These are phyloP conservation scores for Drosophila borborema DNA, from an alignment of 2,888 invertebrate genomes.

Conservation along the genomic window DNA sequence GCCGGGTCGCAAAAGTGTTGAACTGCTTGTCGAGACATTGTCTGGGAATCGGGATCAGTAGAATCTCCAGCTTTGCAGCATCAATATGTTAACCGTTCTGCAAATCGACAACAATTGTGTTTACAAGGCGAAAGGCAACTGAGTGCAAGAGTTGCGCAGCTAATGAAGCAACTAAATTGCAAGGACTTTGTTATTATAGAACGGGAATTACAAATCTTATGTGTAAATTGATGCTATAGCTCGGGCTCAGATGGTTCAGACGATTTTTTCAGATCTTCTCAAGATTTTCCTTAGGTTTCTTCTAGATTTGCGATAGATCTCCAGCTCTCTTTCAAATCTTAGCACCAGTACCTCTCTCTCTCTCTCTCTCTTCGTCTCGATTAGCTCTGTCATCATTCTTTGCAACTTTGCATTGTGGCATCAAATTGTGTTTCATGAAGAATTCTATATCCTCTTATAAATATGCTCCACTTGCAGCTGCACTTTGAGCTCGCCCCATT, in stretches of 20 bases:
- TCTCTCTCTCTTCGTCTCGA: not conserved
- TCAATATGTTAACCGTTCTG: constrained; percentile 3
- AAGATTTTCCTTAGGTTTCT: not conserved
- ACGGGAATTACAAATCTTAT: too few species aligned
- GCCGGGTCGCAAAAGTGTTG: constrained; percentile 39
- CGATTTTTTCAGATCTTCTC: not conserved
- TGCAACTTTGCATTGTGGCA: not conserved
- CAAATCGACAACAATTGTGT: constrained; percentile 3
- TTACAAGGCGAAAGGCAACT: not conserved
- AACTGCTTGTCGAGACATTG: constrained; percentile 26
- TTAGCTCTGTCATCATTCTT: not conserved
- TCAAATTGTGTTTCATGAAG: not conserved
- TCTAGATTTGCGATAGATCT: not conserved
- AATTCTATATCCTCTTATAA: constrained; percentile 1
- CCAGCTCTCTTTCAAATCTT: not conserved
- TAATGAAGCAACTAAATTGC: constrained; percentile 14
- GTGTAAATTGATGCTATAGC: not conserved
- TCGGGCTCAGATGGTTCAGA: not conserved
- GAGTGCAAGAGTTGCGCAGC: not conserved
- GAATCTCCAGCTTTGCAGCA: not conserved
- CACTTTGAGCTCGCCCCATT: not conserved
- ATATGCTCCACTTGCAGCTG: constrained; percentile 19
- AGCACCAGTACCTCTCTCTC: not conserved
- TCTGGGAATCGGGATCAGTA: constrained; percentile 15
- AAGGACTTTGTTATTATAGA: constrained; percentile 4